phyloP scores from a whole-genome alignment of 2,888 invertebrate genomes.

The Suillia variegata region DNA sequence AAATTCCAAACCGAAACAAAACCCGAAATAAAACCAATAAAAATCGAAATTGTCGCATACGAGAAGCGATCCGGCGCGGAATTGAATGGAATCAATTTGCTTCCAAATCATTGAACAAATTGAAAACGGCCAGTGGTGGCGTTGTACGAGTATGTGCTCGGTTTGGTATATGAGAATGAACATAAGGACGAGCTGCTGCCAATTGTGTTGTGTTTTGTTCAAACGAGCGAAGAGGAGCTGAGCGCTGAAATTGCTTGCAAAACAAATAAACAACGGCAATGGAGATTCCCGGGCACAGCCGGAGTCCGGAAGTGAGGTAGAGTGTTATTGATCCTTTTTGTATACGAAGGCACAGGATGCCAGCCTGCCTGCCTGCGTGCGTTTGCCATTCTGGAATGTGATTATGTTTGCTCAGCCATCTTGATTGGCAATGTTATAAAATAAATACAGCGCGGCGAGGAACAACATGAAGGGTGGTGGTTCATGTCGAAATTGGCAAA shows the following conservation, averaged over 20 bases:
- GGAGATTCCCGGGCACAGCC: constrained; percentile 14
- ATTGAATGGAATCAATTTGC: constrained; percentile 54
- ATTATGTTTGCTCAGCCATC: constrained; percentile 63
- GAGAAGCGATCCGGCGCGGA: constrained; percentile 41
- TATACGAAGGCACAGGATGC: constrained; percentile 7
- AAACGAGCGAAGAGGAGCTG: constrained; percentile 10
- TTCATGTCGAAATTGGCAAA: constrained; percentile 10
- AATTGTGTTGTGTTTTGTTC: constrained; percentile 7
- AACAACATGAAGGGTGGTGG: constrained; percentile 22
- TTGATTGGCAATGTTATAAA: constrained; percentile 63
- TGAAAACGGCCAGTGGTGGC: constrained; percentile 41
- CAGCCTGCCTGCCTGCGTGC: constrained; percentile 17
- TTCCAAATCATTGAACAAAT: constrained; percentile 59
- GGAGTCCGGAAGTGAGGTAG: constrained; percentile 41
- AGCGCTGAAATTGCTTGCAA: constrained; percentile 47
- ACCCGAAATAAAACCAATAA: constrained; percentile 40
- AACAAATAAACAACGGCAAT: constrained; percentile 47
- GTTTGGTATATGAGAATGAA: constrained; percentile 2
- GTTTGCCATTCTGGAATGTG: constrained; percentile 40
- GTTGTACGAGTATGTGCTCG: neutral
- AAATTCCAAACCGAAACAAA: neutral
- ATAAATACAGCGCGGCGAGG: constrained; percentile 53
- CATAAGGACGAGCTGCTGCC: neutral
- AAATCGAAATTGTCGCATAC: constrained; percentile 48
- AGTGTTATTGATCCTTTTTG: constrained; percentile 53